phyloP scores from a whole-genome alignment of 2,797 vertebrate species.

The Percopsis omiscomaycus region DNA sequence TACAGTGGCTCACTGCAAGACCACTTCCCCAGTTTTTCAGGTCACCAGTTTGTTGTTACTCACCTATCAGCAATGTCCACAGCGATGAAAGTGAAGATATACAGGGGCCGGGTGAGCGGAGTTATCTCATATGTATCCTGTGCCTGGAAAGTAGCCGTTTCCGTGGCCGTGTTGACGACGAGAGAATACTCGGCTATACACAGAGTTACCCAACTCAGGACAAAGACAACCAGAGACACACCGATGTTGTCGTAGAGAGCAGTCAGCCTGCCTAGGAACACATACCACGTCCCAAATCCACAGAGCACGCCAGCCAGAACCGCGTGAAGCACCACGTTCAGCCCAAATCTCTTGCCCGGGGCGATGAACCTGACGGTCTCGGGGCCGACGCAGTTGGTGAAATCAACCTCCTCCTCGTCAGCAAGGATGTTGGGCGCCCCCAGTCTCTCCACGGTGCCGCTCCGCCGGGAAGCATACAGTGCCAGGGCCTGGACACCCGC shows the following conservation, averaged over 20 bases:
- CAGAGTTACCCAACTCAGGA: conserved; percentile 92
- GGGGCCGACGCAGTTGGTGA: conserved; percentile 88
- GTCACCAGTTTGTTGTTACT: conserved; percentile 5
- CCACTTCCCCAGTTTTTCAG: neutral
- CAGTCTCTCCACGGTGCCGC: conserved; percentile 83
- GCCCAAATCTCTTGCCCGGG: conserved; percentile 90
- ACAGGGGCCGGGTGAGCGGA: conserved; percentile 92
- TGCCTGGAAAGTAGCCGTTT: conserved; percentile 94
- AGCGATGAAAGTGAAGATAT: conserved; percentile 89
- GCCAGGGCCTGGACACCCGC: conserved; percentile 84
- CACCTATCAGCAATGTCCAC: conserved; percentile 93
- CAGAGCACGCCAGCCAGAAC: conserved; percentile 88
- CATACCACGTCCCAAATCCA: conserved; percentile 94
- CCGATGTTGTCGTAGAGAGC: conserved; percentile 83
- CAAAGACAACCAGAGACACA: conserved; percentile 82
- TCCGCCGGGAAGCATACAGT: conserved; percentile 80
- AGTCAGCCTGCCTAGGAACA: conserved; percentile 87
- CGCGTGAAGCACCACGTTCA: conserved; percentile 88
- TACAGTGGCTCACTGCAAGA: neutral
- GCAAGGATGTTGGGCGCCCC: conserved; percentile 83
- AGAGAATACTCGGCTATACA: conserved; percentile 95
- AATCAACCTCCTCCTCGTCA: conserved; percentile 96
- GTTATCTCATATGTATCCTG: conserved; percentile 95
- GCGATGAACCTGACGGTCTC: conserved; percentile 94
- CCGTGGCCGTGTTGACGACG: conserved; percentile 91